phyloP scores from a whole-genome alignment of 2,797 vertebrate species.

The Megaceryle alcyon region DNA sequence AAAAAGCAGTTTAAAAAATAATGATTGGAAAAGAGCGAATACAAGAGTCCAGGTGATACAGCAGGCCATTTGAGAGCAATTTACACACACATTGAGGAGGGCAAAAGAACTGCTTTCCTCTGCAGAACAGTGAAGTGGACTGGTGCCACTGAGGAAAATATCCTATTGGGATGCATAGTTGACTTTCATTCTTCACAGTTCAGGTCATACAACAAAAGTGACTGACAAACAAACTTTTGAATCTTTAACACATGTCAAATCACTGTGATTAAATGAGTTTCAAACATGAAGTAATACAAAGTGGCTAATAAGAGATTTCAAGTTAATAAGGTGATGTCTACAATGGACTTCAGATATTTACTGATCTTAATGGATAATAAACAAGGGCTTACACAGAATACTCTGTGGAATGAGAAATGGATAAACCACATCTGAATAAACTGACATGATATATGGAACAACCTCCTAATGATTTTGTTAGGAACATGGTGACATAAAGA shows the following conservation, averaged over 20 bases:
- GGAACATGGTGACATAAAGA: background rate
- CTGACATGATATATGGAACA: background rate
- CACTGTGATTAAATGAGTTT: background rate
- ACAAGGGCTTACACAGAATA: background rate
- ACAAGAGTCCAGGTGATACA: background rate
- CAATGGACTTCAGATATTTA: background rate
- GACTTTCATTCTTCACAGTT: background rate
- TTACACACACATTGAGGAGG: background rate
- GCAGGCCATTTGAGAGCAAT: background rate
- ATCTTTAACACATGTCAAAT: background rate
- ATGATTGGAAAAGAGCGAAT: background rate
- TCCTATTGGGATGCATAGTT: rapidly evolving
- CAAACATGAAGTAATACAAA: background rate
- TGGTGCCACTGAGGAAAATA: background rate
- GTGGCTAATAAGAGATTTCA: background rate
- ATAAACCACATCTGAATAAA: background rate
- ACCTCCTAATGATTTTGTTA: background rate
- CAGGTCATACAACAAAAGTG: background rate
- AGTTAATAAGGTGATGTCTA: background rate
- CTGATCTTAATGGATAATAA: background rate
- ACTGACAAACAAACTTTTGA: background rate
- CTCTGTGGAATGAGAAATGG: background rate
- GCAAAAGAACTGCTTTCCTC: background rate
- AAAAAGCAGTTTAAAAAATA: background rate
- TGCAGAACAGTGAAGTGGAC: background rate